Percentiles rank a stretch among this genome's conserved stretches.
These are phyloP conservation scores for Porites evermanni DNA, from an alignment of 92 coral and sea anemone genomes.

Conservation along the genomic window DNA sequence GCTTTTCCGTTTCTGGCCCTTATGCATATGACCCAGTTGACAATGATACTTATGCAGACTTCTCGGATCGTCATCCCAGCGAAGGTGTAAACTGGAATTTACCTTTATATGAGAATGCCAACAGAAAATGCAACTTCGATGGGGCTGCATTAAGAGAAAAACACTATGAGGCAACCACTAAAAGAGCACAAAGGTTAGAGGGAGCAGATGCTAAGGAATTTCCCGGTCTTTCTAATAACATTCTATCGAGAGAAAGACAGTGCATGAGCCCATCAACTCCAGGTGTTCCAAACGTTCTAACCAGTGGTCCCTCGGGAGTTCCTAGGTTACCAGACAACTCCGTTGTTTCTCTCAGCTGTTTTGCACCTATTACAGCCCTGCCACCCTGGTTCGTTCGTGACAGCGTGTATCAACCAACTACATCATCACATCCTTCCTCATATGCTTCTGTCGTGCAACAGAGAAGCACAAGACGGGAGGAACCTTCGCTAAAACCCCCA, in stretches of 20 bases:
- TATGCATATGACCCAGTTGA: slow-evolving; percentile 76
- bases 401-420: not conserved
- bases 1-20: slow-evolving; percentile 70
- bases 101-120: not conserved
- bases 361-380: not conserved
- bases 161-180: not conserved
- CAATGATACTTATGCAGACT: slow-evolving; percentile 36
- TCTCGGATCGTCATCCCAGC: not conserved
- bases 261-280: not conserved
- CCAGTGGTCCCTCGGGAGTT: not conserved
- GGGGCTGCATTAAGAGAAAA: not conserved
- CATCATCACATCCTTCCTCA: not conserved
- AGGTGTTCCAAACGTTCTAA: not conserved
- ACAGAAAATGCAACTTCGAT: not conserved
- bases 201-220: not conserved
- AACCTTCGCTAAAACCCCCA: not conserved
- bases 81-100: not conserved
- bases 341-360: not conserved
- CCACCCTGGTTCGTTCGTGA: not conserved
- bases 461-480: not conserved
- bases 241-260: not conserved
- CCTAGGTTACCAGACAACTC: not conserved
- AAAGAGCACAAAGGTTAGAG: not conserved
- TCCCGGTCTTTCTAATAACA: not conserved
- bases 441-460: slow-evolving; percentile 28